Evolutionary conservation across 53 echinoderm and acorn worm genomes (phyloP), one percentile per base, ranked within the genome.

Genomic region (Holothuria leucospilota): DNA sequence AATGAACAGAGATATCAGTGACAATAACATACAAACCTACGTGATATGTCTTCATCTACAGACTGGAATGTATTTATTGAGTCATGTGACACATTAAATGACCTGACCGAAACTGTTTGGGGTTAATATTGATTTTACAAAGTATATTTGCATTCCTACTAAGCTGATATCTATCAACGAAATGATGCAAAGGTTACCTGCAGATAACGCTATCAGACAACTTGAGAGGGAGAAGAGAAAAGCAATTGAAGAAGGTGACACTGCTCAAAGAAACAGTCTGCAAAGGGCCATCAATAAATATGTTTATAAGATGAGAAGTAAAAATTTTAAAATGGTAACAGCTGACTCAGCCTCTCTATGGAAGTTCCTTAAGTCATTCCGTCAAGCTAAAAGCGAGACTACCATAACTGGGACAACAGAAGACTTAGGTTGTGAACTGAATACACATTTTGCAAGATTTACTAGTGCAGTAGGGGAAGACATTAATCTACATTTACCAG

Each of bases 281-380:
- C 65, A 65, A 65, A 65, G 65, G 65, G n/a, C 65, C 21, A 65
- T 65, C 65, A 65, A 26, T 65, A 65, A 65, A 65, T 65, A 65
- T 65, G 65, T 20, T 65, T 65, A 65, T 20, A 65, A 65, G 21
- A 65, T 2, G 7, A 65, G 65, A 65, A 65, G 65, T 65, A 3
- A 34, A 34, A 2, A 34, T 34, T 34, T 34, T 34, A 34, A 34
- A 3, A 34, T 21, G 21, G 12, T 65, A 65, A 65, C 29, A 29
- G 18, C 65, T 65, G 23, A 65, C 20, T 65, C 20, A 65, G 0
- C 65, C 21, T 65, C 20, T 65, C 6, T 13, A 49, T 49, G 4
- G 3, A 49, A 49, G 49, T 49, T 49, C 49, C 8, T 49, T 13
- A 49, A 49, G 49, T 49, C 49, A 0, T 6, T 13, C 2, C 49